These are phyloP conservation scores for Diarsia rubi DNA, from an alignment of 2,888 invertebrate genomes.

Conservation along the genomic window DNA sequence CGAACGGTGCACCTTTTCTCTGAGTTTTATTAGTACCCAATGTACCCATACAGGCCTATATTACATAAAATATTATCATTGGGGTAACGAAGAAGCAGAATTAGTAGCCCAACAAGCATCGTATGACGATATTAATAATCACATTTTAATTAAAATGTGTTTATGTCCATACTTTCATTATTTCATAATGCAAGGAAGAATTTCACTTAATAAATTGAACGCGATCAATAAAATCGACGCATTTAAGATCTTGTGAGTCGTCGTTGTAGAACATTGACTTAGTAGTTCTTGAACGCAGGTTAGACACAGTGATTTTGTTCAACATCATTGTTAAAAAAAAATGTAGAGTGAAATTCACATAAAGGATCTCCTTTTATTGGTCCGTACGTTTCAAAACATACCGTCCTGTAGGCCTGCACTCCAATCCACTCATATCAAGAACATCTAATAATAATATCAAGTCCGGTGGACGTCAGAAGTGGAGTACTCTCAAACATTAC, in stretches of 20 bases:
- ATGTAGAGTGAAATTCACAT: background rate
- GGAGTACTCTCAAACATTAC: constrained; percentile 41
- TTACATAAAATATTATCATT: background rate
- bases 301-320: background rate
- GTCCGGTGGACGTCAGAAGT: constrained; percentile 20
- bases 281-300: background rate
- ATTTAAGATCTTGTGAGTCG: background rate
- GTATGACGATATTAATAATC: background rate
- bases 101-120: background rate
- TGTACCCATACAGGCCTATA: no score
- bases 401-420: background rate
- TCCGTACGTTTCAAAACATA: constrained; percentile 3
- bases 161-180: background rate
- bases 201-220: background rate
- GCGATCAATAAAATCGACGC: background rate
- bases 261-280: background rate
- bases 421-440: constrained; percentile 31
- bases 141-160: background rate
- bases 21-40: no score
- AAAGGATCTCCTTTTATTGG: constrained; percentile 5
- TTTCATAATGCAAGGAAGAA: background rate
- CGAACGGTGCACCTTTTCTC: no score
- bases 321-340: background rate
- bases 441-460: constrained; percentile 48
- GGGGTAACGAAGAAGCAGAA: constrained; percentile 20